Base-by-base conservation (phyloP, 2,113 vertebrate species). In the Malurus melanocephalus region DNA sequence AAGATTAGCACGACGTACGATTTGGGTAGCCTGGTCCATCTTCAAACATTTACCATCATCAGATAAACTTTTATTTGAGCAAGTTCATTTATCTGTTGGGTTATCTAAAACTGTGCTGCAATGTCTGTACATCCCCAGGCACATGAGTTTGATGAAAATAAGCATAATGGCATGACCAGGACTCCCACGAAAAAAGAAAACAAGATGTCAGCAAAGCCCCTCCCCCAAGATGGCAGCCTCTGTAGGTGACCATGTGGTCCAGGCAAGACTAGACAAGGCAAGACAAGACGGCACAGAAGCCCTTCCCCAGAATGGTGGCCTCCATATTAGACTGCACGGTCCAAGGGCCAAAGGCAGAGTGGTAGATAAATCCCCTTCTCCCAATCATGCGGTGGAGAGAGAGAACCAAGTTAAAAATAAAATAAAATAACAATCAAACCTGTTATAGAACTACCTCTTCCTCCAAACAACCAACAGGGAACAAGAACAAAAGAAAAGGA, bases 271-370 rank as follows among this genome's bases (percentile, higher is more conserved):
- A 62, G 38, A 38, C 38, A 38, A 38, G 38, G 11, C 38, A 38
- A 42, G 38, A 40, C 35, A 40, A 61, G 38, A 42, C 42, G 27
- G 38, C 4, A 4, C 20, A 33, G 33, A 74, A 42, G 24, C 9
- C 13, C 16, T 15, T 48, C 43, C 33, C 30, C 42, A 42, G 6
- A 73, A 49, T 16, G 8, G 42, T 20, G 16, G 10, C 43, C 43
- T 56, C 30, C 30, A 16, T 5, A 24, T 51, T 33, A 42, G 30
- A 49, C 19, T 0, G 0, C 4, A 35, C 20, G 33, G 8, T 49
- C 16, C 43, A 74, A 16, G 20, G 5, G 21, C 27, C 45, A 76
- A 52, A 60, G 38, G 32, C 21, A 43, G 67, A 51, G 18, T 15
- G 57, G 38, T 1, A 0, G 45, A 51, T 38, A 32, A 59, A 9